Percentiles rank a stretch among this genome's conserved stretches.
Evolutionary conservation across 2,113 vertebrate genomes (phyloP).

Genomic region (Fregata magnificens): DNA sequence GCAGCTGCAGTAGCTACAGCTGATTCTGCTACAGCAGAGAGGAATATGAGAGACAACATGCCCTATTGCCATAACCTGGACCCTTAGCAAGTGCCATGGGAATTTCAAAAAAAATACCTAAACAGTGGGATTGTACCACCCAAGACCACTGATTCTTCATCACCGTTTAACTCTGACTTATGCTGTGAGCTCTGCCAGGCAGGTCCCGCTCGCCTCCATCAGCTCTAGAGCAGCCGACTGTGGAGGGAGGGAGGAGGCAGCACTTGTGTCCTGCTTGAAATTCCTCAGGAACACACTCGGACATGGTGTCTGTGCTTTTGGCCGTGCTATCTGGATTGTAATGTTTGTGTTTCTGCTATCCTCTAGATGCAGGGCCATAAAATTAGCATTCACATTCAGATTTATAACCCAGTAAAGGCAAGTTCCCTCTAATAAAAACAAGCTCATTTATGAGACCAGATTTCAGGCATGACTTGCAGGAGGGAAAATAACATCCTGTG

Average conservation of each 20-base stretch:
- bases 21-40: not conserved
- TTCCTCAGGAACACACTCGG: not conserved
- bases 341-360: not conserved
- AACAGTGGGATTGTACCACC: not conserved
- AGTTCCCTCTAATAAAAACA: constrained; percentile 46
- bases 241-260: not conserved
- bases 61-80: not conserved
- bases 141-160: not conserved
- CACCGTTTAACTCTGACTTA: not conserved
- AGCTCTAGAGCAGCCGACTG: not conserved
- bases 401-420: constrained; percentile 19
- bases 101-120: not conserved
- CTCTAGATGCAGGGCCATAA: constrained; percentile 37
- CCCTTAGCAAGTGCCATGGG: not conserved
- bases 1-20: not conserved
- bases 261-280: not conserved
- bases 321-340: not conserved
- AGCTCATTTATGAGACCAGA: constrained; percentile 28
- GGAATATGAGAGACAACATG: not conserved
- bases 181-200: not conserved
- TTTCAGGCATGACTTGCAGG: constrained; percentile 46
- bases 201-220: not conserved
- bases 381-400: constrained; percentile 45
- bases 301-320: not conserved
- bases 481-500: constrained; percentile 5